phyloP scores from a whole-genome alignment of 2,113 vertebrate genomes.

The Xiphias gladius region DNA sequence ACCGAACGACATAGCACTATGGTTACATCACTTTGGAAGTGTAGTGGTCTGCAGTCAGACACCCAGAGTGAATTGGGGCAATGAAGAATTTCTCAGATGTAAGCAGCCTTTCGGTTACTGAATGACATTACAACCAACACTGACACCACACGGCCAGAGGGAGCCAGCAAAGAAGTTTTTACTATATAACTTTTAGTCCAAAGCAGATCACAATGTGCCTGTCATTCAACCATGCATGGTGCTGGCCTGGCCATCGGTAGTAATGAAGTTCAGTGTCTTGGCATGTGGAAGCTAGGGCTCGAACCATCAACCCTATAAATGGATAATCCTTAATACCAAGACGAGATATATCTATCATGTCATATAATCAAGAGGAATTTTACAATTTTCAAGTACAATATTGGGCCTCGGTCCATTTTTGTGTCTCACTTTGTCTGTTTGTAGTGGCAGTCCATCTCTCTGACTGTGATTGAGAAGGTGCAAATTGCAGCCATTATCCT shows the following conservation, averaged over 20 bases:
- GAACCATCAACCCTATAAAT: neutral
- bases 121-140: neutral
- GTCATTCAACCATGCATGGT: neutral
- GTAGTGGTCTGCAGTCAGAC: neutral
- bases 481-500: conserved; percentile 92
- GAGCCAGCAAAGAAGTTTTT: neutral
- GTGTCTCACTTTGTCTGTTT: conserved; percentile 13
- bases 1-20: neutral
- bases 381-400: neutral
- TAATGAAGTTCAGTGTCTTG: neutral
- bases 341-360: neutral
- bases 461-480: conserved; percentile 92
- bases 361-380: conserved; percentile 3
- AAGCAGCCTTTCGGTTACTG: neutral
- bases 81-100: neutral
- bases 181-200: neutral
- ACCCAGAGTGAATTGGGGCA: neutral
- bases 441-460: conserved; percentile 91
- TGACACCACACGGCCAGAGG: neutral
- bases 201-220: neutral
- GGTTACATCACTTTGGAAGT: neutral
- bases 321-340: neutral
- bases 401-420: neutral
- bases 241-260: neutral
- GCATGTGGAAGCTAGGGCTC: neutral